Conservation (phyloP, 2,113 vertebrate species). For the Erinaceus europaeus region DNA sequence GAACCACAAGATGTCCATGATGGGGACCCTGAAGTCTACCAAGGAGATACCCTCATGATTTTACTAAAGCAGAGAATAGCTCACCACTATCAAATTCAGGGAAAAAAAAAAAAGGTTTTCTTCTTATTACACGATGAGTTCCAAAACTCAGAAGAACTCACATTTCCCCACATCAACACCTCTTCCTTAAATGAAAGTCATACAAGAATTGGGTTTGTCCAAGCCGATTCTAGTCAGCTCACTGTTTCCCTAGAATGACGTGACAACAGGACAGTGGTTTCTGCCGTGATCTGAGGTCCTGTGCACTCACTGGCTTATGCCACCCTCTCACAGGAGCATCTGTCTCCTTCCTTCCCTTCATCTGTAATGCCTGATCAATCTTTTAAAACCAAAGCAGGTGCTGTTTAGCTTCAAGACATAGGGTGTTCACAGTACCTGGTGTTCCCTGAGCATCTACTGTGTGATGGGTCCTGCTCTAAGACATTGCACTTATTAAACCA, state of each 20-base stretch:
- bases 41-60: too few relatives aligned
- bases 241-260: neutral
- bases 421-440: neutral
- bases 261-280: neutral
- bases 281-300: neutral
- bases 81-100: neutral
- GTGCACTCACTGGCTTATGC: fast-evolving
- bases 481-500: neutral
- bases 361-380: neutral
- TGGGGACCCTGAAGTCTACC: neutral
- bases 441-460: neutral
- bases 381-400: neutral
- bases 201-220: neutral
- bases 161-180: neutral
- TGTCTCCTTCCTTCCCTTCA: neutral
- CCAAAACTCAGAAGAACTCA: neutral
- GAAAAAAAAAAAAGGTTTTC: neutral
- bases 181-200: too few relatives aligned
- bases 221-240: neutral
- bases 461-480: neutral
- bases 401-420: neutral
- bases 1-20: neutral
- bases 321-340: neutral
- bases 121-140: neutral
- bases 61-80: neutral